phyloP scores from a whole-genome alignment of 2,797 vertebrate genomes.

The Sphenodon punctatus region DNA sequence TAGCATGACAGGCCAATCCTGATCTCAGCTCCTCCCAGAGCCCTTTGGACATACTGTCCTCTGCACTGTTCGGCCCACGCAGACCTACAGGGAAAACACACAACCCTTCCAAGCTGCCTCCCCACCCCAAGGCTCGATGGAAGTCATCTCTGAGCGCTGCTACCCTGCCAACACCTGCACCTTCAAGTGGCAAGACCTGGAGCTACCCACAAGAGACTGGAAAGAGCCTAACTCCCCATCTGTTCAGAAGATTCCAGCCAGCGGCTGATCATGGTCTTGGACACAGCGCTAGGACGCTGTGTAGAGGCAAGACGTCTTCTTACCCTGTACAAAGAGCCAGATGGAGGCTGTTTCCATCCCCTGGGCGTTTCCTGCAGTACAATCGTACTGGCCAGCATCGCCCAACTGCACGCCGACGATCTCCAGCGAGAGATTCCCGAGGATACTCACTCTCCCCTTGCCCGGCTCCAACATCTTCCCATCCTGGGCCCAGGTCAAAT shows the following conservation, averaged over 20 bases:
- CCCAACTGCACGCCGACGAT: slow-evolving; percentile 68
- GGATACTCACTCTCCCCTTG: slow-evolving; percentile 68
- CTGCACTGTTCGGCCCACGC: rapidly evolving
- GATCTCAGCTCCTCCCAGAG: rapidly evolving
- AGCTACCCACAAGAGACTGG: too few relatives aligned
- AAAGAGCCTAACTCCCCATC: not conserved
- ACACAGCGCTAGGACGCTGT: not conserved
- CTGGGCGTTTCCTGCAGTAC: slow-evolving; percentile 76
- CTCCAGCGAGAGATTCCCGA: slow-evolving; percentile 80
- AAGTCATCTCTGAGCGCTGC: not conserved
- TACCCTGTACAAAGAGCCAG: slow-evolving; percentile 90
- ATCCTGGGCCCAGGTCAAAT: slow-evolving; percentile 85
- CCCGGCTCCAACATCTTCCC: slow-evolving; percentile 61
- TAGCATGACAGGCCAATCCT: not conserved
- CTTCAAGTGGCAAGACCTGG: not conserved
- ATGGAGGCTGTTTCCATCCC: slow-evolving; percentile 76
- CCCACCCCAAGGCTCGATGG: not conserved
- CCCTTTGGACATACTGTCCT: rapidly evolving
- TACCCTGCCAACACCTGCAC: too few relatives aligned
- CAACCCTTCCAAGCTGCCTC: not conserved
- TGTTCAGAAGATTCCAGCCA: not conserved
- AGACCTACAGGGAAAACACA: not conserved
- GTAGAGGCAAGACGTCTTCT: not conserved
- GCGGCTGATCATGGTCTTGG: too few relatives aligned
- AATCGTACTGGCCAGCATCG: slow-evolving; percentile 85